phyloP scores from a whole-genome alignment of 30 jellyfish, hydroid and myxozoan genomes.

The Pseudorhiza aurosa region DNA sequence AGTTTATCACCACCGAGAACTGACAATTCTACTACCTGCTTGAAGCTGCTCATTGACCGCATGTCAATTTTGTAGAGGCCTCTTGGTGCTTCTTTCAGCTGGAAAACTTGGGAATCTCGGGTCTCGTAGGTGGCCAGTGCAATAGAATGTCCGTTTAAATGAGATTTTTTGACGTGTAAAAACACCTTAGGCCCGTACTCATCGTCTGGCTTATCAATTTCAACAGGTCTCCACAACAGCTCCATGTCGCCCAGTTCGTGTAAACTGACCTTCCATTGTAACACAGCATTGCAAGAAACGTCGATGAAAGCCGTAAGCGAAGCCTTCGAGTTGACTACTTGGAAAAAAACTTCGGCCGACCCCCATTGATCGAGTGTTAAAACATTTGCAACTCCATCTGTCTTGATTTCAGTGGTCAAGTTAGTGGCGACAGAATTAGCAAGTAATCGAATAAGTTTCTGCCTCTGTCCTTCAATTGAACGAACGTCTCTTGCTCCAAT shows the following conservation, averaged over 20 bases:
- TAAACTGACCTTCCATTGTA: slow-evolving; percentile 53
- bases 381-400: slow-evolving; percentile 22
- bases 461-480: slow-evolving; percentile 16
- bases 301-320: slow-evolving; percentile 50
- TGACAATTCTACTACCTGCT: slow-evolving; percentile 28
- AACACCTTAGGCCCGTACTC: slow-evolving; percentile 46
- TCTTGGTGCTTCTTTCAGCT: slow-evolving; percentile 48
- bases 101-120: slow-evolving; percentile 25
- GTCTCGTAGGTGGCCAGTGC: slow-evolving; percentile 59
- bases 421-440: slow-evolving; percentile 46
- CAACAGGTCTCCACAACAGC: slow-evolving; percentile 37
- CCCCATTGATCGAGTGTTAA: slow-evolving; percentile 20
- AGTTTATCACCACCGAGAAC: slow-evolving; percentile 33
- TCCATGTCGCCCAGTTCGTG: slow-evolving; percentile 14
- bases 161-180: slow-evolving; percentile 30
- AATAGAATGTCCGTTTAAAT: slow-evolving; percentile 24
- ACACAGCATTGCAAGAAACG: slow-evolving; percentile 18
- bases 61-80: slow-evolving; percentile 52
- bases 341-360: slow-evolving; percentile 33
- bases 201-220: slow-evolving; percentile 12
- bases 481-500: background rate
- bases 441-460: slow-evolving; percentile 3
- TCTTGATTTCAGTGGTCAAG: slow-evolving; percentile 17
- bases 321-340: slow-evolving; percentile 2
- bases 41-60: background rate